Base-by-base conservation (phyloP, 2,797 vertebrate species). In the Halcyon chelicuti region DNA sequence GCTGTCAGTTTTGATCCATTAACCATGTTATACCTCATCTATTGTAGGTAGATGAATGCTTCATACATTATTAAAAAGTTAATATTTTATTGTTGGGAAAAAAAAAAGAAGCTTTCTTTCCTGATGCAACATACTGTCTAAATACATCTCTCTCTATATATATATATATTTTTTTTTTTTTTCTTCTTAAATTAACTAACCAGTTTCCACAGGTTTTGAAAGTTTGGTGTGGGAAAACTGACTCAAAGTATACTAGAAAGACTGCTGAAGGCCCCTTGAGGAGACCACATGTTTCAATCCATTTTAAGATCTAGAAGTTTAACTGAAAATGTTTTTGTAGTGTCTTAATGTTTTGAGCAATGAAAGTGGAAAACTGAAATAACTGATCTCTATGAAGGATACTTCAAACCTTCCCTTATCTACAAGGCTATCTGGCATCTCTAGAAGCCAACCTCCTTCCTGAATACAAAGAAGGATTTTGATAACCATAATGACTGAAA, bases 1-100 rank as follows among this genome's bases (percentile, higher is more conserved):
- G 29, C 39, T 86, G 37, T 67, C 80, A 90, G 44, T 71, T 96
- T 85, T 73, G 60, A 71, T 89, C 63, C 39, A 88, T 93, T 90
- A 90, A 7, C 28, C 12, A 19, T 66, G 47, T 85, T 82, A 74
- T 77, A 40, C 12, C 49, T 83, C 72, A 63, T 95, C 12, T 88
- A 13, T 70, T 80, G 39, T 71, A 86, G 33, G 42, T 29, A 73
- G 52, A 87, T 77, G 77, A 88, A 77, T 77, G 37, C 1, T 60
- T 83, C 44, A 46, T 70, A 49, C 22, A 51, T 77, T 72, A 86
- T 52, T 87, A 10, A 86, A 83, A 94, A 70, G 19, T 20, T 68
- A 77, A 33, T 58, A 65, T 49, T 60, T 88, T 85, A 20, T 61
- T 37, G 12, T 11, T 46, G 14, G 5, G 10, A 15, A n/a, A 9